Conservation (phyloP, 2,888 invertebrate species). For the Choreutis nemorana region DNA sequence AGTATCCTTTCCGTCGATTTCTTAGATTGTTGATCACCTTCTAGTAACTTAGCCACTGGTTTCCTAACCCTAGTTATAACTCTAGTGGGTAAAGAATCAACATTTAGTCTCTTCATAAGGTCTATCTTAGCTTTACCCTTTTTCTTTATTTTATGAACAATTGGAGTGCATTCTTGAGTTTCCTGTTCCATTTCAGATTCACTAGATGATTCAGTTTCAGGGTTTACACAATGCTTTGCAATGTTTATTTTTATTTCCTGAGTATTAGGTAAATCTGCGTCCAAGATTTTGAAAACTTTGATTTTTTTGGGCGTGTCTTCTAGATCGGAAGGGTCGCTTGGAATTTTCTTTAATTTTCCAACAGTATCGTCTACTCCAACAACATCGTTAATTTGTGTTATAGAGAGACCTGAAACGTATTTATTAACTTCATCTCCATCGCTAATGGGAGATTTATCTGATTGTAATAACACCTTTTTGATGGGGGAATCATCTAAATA, state of each 20-base stretch:
- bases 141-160: slow-evolving; percentile 25
- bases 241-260: slow-evolving; percentile 45
- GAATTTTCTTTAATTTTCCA: slow-evolving; percentile 16
- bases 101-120: slow-evolving; percentile 32
- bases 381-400: slow-evolving; percentile 21
- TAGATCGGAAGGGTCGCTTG: slow-evolving; percentile 34
- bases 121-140: slow-evolving; percentile 18
- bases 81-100: slow-evolving; percentile 32
- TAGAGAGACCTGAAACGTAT: slow-evolving; percentile 20
- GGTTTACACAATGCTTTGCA: slow-evolving; percentile 14
- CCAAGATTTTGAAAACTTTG: slow-evolving; percentile 25
- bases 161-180: slow-evolving; percentile 29
- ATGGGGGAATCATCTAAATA: slow-evolving; percentile 16
- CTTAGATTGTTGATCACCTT: slow-evolving; percentile 16
- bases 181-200: slow-evolving; percentile 37
- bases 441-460: slow-evolving; percentile 12
- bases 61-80: slow-evolving; percentile 39
- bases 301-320: slow-evolving; percentile 38
- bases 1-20: slow-evolving; percentile 21
- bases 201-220: slow-evolving; percentile 29
- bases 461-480: slow-evolving; percentile 6
- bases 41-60: slow-evolving; percentile 31
- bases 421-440: slow-evolving; percentile 18
- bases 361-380: slow-evolving; percentile 19
- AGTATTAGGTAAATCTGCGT: slow-evolving; percentile 40